Evolutionary conservation across 2,797 vertebrate genomes (phyloP).

Genomic region (Poliocrania exsul): DNA sequence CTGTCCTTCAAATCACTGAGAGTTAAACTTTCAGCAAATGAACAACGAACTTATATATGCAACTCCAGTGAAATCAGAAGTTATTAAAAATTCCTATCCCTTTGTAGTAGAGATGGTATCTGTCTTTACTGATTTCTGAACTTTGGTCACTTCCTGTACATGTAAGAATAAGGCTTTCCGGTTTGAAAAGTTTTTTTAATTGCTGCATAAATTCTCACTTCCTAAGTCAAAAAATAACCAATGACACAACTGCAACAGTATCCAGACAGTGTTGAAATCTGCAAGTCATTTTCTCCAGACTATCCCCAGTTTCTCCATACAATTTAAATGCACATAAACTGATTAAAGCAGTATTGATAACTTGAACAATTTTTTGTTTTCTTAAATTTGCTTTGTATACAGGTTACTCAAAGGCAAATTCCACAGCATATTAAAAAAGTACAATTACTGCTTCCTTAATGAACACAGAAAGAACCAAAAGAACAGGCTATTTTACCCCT

Average conservation of each 20-base stretch:
- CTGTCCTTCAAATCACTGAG: background rate
- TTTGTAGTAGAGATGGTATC: background rate
- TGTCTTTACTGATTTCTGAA: background rate
- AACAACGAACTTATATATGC: background rate
- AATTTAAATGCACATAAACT: background rate
- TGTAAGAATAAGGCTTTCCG: rapidly evolving
- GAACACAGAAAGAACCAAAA: background rate
- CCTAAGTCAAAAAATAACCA: background rate
- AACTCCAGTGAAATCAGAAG: background rate
- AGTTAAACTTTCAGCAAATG: background rate
- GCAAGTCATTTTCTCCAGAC: background rate
- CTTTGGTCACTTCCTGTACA: background rate
- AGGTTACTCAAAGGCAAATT: background rate
- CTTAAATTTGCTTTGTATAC: background rate
- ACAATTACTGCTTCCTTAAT: background rate
- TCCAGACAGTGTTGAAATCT: background rate
- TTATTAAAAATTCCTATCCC: background rate
- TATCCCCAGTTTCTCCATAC: background rate
- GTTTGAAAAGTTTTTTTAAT: background rate
- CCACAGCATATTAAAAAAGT: background rate
- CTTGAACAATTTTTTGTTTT: background rate
- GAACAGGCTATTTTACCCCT: background rate
- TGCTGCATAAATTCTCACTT: background rate
- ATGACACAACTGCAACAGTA: background rate
- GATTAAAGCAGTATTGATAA: background rate